A percentile compares a stretch with the other conserved stretches of the same genome.
Conservation (phyloP, 2,797 vertebrate genomes). For the Sarcophilus harrisii region DNA sequence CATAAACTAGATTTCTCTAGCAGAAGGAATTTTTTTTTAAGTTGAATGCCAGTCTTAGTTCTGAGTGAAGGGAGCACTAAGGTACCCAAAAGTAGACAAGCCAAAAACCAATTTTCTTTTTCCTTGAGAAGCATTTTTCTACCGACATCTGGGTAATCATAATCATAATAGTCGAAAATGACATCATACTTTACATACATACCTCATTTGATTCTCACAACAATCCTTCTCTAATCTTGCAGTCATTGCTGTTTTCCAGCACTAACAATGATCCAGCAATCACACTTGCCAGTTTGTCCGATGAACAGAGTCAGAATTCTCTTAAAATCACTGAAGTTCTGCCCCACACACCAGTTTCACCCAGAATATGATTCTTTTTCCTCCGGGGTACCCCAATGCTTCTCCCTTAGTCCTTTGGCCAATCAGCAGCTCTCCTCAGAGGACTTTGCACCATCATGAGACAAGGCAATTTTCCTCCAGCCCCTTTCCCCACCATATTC, state of each 20-base stretch:
- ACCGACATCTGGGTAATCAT: not conserved
- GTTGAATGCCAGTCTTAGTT: not conserved
- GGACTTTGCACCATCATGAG: not conserved
- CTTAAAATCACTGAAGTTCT: not conserved
- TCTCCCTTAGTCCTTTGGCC: not conserved
- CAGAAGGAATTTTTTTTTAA: slow-evolving; percentile 35
- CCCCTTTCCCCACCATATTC: not conserved
- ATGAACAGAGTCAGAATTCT: not conserved
- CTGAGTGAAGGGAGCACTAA: not conserved
- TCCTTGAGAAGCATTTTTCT: not conserved
- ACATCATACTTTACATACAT: not conserved
- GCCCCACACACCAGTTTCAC: not conserved
- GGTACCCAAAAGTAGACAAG: not conserved
- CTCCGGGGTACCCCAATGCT: not conserved
- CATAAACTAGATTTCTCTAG: slow-evolving; percentile 19
- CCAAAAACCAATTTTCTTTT: not conserved
- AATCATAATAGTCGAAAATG: not conserved
- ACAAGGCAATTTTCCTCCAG: not conserved
- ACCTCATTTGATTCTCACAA: not conserved
- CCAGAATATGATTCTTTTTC: not conserved
- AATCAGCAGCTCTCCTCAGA: not conserved
- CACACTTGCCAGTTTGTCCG: not conserved
- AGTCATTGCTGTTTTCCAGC: not conserved
- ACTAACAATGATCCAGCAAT: not conserved
- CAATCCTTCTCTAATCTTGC: not conserved